A percentile compares a stretch with the other conserved stretches of the same genome.
Conservation (phyloP, 2,888 invertebrate species). For the Steinernema scapterisci region DNA sequence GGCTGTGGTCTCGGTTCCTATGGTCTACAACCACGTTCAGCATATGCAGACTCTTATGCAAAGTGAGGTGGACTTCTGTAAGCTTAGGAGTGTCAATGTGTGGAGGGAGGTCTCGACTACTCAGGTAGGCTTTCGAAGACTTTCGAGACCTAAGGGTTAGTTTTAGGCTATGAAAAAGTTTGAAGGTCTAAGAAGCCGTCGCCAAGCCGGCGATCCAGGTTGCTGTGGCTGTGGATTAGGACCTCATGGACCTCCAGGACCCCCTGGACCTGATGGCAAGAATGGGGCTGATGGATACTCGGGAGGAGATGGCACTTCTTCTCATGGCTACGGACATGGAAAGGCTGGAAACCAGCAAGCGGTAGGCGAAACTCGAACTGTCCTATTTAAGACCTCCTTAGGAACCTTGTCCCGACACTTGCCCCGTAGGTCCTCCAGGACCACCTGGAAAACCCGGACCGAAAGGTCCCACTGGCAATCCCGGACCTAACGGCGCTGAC, state of each 20-base stretch:
- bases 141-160: neutral
- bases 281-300: neutral
- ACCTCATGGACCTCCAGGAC: neutral
- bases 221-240: neutral
- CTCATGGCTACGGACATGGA: neutral
- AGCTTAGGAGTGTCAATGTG: conserved; percentile 3
- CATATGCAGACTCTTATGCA: conserved; percentile 37
- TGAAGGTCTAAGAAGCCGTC: neutral
- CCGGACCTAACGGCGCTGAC: neutral
- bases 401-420: neutral
- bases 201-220: neutral
- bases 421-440: neutral
- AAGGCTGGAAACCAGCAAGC: no score
- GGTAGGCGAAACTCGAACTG: no score
- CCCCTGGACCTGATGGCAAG: neutral
- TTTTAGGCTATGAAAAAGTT: neutral
- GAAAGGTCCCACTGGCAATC: no score
- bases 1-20: conserved; percentile 35
- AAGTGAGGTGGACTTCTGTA: conserved; percentile 41
- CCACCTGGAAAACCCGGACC: neutral
- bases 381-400: no score
- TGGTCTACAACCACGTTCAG: conserved; percentile 43
- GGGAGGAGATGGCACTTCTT: neutral
- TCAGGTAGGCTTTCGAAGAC: neutral
- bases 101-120: neutral